phyloP scores from a whole-genome alignment of 2,888 invertebrate genomes.

The Spatulosminthurus flaviceps region DNA sequence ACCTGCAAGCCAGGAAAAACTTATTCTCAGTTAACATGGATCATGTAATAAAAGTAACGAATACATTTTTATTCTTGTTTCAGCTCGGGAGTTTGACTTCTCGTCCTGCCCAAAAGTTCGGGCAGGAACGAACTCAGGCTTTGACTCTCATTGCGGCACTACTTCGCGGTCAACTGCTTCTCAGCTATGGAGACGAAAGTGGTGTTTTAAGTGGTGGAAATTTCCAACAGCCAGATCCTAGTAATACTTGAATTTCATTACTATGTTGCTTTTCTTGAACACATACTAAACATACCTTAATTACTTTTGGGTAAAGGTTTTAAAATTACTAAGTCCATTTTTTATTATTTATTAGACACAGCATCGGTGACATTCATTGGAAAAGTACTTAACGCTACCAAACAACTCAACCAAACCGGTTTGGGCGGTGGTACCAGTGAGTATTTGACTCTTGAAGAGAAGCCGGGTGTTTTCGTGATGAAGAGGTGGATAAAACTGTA shows the following conservation, averaged over 20 bases:
- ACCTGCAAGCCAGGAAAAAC: too few species aligned
- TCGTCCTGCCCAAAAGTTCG: conserved; percentile 30
- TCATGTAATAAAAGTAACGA: not conserved
- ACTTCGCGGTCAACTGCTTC: conserved; percentile 50
- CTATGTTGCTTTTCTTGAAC: too few species aligned
- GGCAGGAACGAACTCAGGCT: conserved; percentile 37
- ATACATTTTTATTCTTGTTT: not conserved
- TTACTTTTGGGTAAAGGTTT: not conserved
- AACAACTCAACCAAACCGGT: not conserved
- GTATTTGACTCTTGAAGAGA: not conserved
- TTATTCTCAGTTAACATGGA: too few species aligned
- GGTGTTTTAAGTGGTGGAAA: not conserved
- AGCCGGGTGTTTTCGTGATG: conserved; percentile 31
- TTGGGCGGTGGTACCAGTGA: conserved; percentile 18
- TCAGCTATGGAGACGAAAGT: conserved; percentile 53
- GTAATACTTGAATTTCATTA: not conserved
- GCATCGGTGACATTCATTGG: not conserved
- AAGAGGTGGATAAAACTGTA: not conserved
- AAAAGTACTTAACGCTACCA: not conserved
- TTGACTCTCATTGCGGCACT: conserved; percentile 49
- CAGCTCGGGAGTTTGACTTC: conserved; percentile 48
- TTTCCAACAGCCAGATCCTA: not conserved
- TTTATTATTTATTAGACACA: not conserved
- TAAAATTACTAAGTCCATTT: not conserved
- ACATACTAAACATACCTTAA: too few species aligned